Evolutionary conservation across 1,140 invertebrate species (phyloP).

Genomic region (Neodiprion virginianus): DNA sequence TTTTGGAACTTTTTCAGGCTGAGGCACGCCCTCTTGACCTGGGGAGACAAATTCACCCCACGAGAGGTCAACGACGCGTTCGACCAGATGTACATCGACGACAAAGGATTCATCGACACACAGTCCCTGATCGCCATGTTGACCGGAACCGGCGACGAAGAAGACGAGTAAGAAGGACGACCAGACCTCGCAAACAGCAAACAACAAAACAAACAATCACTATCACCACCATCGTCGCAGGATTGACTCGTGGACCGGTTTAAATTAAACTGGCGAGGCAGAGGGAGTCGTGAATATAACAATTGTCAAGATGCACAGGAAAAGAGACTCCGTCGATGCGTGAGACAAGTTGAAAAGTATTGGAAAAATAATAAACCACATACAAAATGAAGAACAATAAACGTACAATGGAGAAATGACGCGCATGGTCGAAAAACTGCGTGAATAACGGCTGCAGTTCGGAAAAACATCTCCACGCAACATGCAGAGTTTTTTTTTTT

Average conservation of each 20-base stretch:
- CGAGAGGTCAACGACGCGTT: conserved; percentile 94
- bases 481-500: conserved; percentile 2
- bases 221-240: neutral
- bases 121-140: conserved; percentile 85
- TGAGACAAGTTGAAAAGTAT: neutral
- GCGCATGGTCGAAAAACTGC: too few relatives aligned
- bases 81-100: conserved; percentile 94
- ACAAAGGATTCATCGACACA: conserved; percentile 92
- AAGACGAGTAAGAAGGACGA: conserved; percentile 62
- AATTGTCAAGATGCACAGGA: neutral
- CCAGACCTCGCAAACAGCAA: too few relatives aligned
- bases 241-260: neutral
- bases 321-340: neutral
- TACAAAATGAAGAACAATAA: too few relatives aligned
- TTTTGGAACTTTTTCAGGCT: conserved; percentile 67
- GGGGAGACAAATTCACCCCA: conserved; percentile 94
- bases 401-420: too few relatives aligned
- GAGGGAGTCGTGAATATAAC: neutral
- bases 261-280: neutral
- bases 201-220: too few relatives aligned
- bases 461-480: neutral
- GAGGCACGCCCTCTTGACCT: conserved; percentile 93
- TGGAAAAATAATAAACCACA: neutral
- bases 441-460: too few relatives aligned
- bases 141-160: conserved; percentile 81